Evolutionary conservation across 1,140 invertebrate genomes (phyloP).

Genomic region (Ceratina australensis): DNA sequence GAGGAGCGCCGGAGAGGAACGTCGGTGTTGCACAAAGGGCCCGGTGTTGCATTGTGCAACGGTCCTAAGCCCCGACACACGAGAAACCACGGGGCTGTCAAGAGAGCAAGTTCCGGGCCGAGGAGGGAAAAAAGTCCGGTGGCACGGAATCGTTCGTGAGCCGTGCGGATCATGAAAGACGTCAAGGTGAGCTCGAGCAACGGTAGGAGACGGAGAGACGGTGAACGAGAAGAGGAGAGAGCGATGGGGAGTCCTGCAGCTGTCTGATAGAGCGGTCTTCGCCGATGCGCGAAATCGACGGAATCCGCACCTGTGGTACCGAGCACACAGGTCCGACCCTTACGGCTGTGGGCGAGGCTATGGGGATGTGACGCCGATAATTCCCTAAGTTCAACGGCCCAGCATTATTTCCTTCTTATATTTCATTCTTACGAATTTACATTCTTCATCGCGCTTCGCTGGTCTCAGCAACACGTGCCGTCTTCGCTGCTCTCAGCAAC

Average conservation of each 20-base stretch:
- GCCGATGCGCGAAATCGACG: slow-evolving; percentile 60
- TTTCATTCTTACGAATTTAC: no score
- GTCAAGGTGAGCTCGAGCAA: slow-evolving; percentile 45
- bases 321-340: slow-evolving; percentile 39
- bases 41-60: slow-evolving; percentile 66
- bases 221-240: neutral
- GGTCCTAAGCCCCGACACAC: slow-evolving; percentile 37
- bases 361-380: no score
- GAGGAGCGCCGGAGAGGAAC: neutral
- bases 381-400: no score
- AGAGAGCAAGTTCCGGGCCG: slow-evolving; percentile 56
- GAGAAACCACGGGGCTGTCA: slow-evolving; percentile 56
- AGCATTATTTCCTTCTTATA: no score
- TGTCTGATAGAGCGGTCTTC: slow-evolving; percentile 53
- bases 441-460: no score
- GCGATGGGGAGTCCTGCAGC: slow-evolving; percentile 44
- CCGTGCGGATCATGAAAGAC: slow-evolving; percentile 38
- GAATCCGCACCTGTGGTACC: slow-evolving; percentile 53
- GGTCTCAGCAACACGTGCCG: no score
- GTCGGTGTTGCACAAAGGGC: slow-evolving; percentile 61
- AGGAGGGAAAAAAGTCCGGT: slow-evolving; percentile 36
- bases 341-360: neutral
- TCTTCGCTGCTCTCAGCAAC: no score
- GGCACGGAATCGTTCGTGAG: slow-evolving; percentile 44
- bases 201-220: neutral